Conservation (phyloP, 1,140 invertebrate genomes). For the Capitella teleta region DNA sequence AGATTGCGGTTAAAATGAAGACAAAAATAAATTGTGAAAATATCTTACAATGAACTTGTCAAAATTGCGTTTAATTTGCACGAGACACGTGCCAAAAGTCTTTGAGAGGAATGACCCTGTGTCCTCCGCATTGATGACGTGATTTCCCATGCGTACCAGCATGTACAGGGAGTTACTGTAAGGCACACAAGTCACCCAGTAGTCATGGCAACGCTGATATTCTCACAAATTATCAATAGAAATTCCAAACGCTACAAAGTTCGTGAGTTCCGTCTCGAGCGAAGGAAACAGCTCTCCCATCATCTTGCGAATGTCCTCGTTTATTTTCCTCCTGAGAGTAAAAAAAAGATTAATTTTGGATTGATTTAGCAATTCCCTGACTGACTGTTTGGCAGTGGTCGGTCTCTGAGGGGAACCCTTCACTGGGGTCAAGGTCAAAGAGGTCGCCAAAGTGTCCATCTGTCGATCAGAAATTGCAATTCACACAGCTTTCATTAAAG, state of each 20-base stretch:
- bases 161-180: slow-evolving; percentile 81
- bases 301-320: too few relatives aligned
- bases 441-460: too few relatives aligned
- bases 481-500: too few relatives aligned
- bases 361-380: background rate
- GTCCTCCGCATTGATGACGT: slow-evolving; percentile 81
- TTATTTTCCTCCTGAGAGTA: too few relatives aligned
- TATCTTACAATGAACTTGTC: slow-evolving; percentile 83
- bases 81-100: slow-evolving; percentile 73
- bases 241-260: slow-evolving; percentile 73
- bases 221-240: slow-evolving; percentile 78
- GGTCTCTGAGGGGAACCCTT: too few relatives aligned
- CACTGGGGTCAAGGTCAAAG: too few relatives aligned
- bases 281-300: slow-evolving; percentile 78
- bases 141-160: slow-evolving; percentile 73
- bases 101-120: slow-evolving; percentile 82
- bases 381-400: background rate
- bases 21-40: background rate
- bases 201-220: too few relatives aligned
- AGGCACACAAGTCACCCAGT: too few relatives aligned
- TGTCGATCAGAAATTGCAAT: too few relatives aligned
- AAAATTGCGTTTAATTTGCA: slow-evolving; percentile 88
- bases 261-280: slow-evolving; percentile 72
- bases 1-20: background rate
- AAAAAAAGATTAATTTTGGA: too few relatives aligned